These are phyloP conservation scores for Caenorhabditis sulstoni DNA, from an alignment of 2,888 invertebrate genomes.

Conservation along the genomic window DNA sequence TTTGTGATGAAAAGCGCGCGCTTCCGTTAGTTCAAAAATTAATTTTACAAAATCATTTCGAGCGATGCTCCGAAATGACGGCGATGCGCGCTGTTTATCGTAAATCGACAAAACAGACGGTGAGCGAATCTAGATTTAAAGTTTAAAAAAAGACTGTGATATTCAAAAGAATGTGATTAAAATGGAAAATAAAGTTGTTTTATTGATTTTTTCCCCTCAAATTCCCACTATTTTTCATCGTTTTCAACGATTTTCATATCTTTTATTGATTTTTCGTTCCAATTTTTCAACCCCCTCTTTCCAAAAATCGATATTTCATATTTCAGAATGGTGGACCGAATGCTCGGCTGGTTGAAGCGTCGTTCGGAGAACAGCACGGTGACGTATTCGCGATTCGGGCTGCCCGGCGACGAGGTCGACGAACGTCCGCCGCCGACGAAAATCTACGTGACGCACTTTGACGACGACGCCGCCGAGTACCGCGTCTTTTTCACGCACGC, in stretches of 20 bases:
- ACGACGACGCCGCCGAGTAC: conserved; percentile 73
- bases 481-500: conserved; percentile 71
- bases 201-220: conserved; percentile 1
- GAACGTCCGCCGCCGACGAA: conserved; percentile 74
- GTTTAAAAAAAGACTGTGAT: too few relatives aligned
- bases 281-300: too few relatives aligned
- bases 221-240: neutral
- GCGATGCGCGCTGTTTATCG: too few relatives aligned
- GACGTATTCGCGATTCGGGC: conserved; percentile 77
- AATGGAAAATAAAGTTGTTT: too few relatives aligned
- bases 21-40: too few relatives aligned
- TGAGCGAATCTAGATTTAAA: too few relatives aligned
- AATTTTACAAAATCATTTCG: too few relatives aligned
- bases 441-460: conserved; percentile 74
- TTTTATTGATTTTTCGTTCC: conserved; percentile 6
- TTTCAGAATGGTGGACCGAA: conserved; percentile 56
- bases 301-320: too few relatives aligned
- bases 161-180: too few relatives aligned
- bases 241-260: neutral
- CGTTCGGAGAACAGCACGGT: conserved; percentile 73
- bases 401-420: conserved; percentile 77
- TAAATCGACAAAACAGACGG: too few relatives aligned
- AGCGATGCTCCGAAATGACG: too few relatives aligned
- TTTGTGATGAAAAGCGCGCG: too few relatives aligned
- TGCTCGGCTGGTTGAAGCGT: conserved; percentile 71